These are phyloP conservation scores for Trypoxylus dichotomus DNA, from an alignment of 1,140 invertebrate genomes.

Conservation along the genomic window DNA sequence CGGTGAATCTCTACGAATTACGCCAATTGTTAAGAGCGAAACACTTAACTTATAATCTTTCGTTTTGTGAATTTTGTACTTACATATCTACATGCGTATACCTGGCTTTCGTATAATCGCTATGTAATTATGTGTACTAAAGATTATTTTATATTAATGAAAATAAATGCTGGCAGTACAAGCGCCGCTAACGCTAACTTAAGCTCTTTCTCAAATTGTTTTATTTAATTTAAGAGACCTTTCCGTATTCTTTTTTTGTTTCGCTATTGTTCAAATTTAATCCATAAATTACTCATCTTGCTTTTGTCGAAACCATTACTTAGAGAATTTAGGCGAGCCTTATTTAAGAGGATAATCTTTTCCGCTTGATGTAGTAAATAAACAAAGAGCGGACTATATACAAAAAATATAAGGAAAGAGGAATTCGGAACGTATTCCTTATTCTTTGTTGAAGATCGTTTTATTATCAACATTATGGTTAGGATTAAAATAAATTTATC, in stretches of 20 bases:
- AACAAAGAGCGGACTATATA: too few species aligned
- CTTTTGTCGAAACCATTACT: too few species aligned
- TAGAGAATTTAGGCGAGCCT: too few species aligned
- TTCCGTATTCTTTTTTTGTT: background rate
- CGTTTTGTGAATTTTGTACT: slow-evolving; percentile 17
- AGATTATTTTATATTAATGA: background rate
- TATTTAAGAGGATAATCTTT: too few species aligned
- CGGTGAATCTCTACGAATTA: background rate
- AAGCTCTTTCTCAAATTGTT: slow-evolving; percentile 1
- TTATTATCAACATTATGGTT: too few species aligned
- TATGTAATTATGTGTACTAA: background rate
- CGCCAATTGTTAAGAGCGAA: background rate
- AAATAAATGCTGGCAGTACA: slow-evolving; percentile 6
- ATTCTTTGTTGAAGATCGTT: too few species aligned
- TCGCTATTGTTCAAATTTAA: background rate
- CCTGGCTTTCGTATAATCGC: background rate
- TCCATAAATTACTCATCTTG: too few species aligned
- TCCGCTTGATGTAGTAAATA: too few species aligned
- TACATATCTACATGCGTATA: background rate
- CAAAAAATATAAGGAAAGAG: too few species aligned
- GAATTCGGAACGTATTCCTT: too few species aligned
- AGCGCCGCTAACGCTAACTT: background rate
- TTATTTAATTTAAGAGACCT: background rate
- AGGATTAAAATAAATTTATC: too few species aligned
- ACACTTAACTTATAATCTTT: slow-evolving; percentile 28